Percentiles rank a stretch among this genome's conserved stretches.
These are phyloP conservation scores for Villa cingulata DNA, from an alignment of 2,888 invertebrate genomes.

Conservation along the genomic window DNA sequence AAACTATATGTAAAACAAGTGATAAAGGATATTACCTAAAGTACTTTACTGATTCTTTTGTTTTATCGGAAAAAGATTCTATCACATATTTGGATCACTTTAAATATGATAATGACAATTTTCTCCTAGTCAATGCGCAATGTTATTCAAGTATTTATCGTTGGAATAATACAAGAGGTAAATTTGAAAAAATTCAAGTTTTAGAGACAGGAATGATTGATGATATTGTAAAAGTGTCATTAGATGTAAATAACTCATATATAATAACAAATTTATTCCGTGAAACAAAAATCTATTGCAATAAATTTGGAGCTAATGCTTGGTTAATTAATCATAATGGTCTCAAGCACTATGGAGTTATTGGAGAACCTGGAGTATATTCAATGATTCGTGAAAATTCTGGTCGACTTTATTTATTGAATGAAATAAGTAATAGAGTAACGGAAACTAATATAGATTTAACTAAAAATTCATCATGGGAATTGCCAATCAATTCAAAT, in stretches of 20 bases:
- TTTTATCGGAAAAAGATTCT: constrained; percentile 5
- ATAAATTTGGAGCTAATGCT: constrained; percentile 16
- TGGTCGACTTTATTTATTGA: constrained; percentile 30
- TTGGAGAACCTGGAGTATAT: constrained; percentile 16
- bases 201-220: constrained; percentile 38
- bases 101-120: constrained; percentile 6
- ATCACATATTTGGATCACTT: constrained; percentile 9
- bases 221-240: constrained; percentile 32
- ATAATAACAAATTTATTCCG: constrained; percentile 27
- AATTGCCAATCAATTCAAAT: constrained; percentile 11
- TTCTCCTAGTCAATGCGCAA: constrained; percentile 26
- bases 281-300: constrained; percentile 17
- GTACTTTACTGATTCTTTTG: constrained; percentile 36
- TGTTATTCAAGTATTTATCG: constrained; percentile 37
- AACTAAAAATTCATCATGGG: constrained; percentile 18
- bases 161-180: constrained; percentile 26
- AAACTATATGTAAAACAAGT: constrained; percentile 22
- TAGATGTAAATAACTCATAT: constrained; percentile 19
- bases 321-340: constrained; percentile 21
- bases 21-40: constrained; percentile 37
- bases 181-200: constrained; percentile 22
- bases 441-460: constrained; percentile 25
- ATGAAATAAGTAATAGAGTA: constrained; percentile 18
- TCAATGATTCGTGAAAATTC: constrained; percentile 18
- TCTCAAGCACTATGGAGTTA: constrained; percentile 17